A percentile compares a stretch with the other conserved stretches of the same genome.
These are phyloP conservation scores for Pocota personata DNA, from an alignment of 2,888 invertebrate species.

Conservation along the genomic window DNA sequence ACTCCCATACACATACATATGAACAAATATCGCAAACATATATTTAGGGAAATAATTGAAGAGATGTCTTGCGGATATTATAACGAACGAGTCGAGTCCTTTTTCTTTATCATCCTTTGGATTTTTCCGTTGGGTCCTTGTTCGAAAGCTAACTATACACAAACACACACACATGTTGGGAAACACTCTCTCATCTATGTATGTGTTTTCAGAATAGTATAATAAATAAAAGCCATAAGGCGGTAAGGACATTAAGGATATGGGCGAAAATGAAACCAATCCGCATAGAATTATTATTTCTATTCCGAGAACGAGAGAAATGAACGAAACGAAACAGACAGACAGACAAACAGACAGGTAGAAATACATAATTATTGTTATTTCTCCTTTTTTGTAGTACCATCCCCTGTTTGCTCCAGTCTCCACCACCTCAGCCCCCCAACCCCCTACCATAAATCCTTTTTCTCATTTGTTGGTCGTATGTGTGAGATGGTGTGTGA, in stretches of 20 bases:
- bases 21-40: constrained; percentile 49
- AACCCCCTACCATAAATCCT: constrained; percentile 46
- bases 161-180: neutral
- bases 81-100: constrained; percentile 70
- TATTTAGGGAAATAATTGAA: constrained; percentile 69
- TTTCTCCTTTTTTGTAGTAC: constrained; percentile 59
- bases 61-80: constrained; percentile 71
- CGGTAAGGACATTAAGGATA: constrained; percentile 71
- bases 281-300: constrained; percentile 71
- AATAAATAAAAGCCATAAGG: constrained; percentile 72
- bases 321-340: constrained; percentile 53
- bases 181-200: constrained; percentile 6
- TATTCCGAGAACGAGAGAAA: constrained; percentile 59
- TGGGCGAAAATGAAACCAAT: constrained; percentile 73
- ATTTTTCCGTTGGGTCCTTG: constrained; percentile 61
- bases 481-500: constrained; percentile 68
- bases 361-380: constrained; percentile 72
- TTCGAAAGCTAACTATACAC: constrained; percentile 67
- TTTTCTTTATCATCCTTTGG: constrained; percentile 66
- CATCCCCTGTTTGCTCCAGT: constrained; percentile 45
- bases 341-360: constrained; percentile 69
- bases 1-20: constrained; percentile 1
- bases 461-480: constrained; percentile 65
- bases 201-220: constrained; percentile 47
- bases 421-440: neutral